Evolutionary conservation across 2,797 vertebrate species (phyloP).

Genomic region (Coccyzus lansbergi): DNA sequence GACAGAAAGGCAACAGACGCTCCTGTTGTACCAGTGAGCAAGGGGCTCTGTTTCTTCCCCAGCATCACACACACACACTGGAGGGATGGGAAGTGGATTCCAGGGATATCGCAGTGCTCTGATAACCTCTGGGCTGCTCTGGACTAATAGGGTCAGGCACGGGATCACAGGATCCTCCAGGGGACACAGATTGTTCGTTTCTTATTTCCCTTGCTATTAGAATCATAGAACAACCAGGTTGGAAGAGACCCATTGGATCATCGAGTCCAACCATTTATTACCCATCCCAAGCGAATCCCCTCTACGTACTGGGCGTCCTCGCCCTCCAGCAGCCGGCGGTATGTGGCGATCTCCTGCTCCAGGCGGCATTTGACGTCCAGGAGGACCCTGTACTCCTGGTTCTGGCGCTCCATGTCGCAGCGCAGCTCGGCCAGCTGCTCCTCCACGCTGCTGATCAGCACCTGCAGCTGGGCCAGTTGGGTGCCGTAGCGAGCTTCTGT

Average conservation of each 20-base stretch:
- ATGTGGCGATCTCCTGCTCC: slow-evolving; percentile 88
- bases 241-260: too few relatives aligned
- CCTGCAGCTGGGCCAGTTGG: slow-evolving; percentile 84
- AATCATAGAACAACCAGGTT: too few relatives aligned
- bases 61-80: fast-evolving
- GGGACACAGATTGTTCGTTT: neutral
- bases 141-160: fast-evolving
- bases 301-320: slow-evolving; percentile 77
- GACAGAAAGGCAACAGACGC: neutral
- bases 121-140: neutral
- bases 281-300: fast-evolving
- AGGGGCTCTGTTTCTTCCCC: neutral
- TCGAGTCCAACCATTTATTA: too few relatives aligned
- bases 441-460: slow-evolving; percentile 77
- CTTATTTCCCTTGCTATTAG: fast-evolving
- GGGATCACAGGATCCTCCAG: neutral
- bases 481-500: slow-evolving; percentile 85
- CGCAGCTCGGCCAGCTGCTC: slow-evolving; percentile 81
- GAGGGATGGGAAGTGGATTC: neutral
- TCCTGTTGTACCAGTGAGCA: neutral
- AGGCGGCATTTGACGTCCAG: slow-evolving; percentile 87
- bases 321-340: slow-evolving; percentile 84
- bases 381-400: slow-evolving; percentile 82
- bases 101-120: neutral
- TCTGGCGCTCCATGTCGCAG: slow-evolving; percentile 82